Evolutionary conservation across 2,113 vertebrate species (phyloP), one percentile per base, ranked within the genome.

Genomic region (Haemorhous mexicanus): DNA sequence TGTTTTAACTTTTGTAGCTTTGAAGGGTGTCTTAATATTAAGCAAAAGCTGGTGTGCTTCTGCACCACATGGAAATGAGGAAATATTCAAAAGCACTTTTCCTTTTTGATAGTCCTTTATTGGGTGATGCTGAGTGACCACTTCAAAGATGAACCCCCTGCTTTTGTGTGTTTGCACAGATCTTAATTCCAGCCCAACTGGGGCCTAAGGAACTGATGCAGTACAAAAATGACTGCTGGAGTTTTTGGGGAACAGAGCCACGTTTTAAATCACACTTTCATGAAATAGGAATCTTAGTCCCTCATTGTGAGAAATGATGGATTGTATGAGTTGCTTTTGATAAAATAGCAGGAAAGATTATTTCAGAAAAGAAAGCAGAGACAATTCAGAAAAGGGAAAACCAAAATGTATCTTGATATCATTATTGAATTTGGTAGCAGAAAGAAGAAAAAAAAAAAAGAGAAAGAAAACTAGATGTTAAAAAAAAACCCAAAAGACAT

Each of bases 1-100:
- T 96, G 90, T 88, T 94, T 95, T 75, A 90, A 91, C 76, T 95
- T 91, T 69, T 77, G 53, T 73, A 73, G 66, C 82, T 96, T 97
- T 95, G 95, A 96, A 94, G 53, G 72, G 84, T 94, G 89, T 75
- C 66, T 95, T 58, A 67, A 62, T 58, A 82, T 89, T 56, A 76
- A 87, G 91, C 56, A 69, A 95, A 95, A 95, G 63, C 89, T 91
- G 81, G 41, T 58, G 74, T 58, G 39, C 41, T 82, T 94, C 89
- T 96, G 66, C 46, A 75, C 69, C 89, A 91, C 74, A n/a, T 82
- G 74, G 82, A 76, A 95, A 89, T 27, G n/a, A 89, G 78, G 63
- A 84, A 75, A 92, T 90, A 92, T 63, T 92, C 83, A 55, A 90
- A 93, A 81, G 12, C 77, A 66, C 77, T 89, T 91, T 94, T 91